Percentiles rank a stretch among this genome's conserved stretches.
Evolutionary conservation across 2,113 vertebrate genomes (phyloP).

Genomic region (Lanius ludovicianus): DNA sequence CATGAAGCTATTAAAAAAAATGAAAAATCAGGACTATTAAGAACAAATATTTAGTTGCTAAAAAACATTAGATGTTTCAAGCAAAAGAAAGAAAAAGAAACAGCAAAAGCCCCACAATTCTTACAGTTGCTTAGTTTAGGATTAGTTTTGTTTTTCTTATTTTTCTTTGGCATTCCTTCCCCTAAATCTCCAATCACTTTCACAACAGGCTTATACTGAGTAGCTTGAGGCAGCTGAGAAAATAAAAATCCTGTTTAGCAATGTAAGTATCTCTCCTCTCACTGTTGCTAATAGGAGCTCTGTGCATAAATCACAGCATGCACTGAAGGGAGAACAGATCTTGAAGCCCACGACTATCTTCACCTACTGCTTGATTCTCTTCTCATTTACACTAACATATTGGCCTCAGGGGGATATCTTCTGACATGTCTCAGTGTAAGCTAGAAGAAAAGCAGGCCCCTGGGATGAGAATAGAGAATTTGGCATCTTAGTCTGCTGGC

Average conservation of each 20-base stretch:
- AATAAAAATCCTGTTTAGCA: slow-evolving; percentile 36
- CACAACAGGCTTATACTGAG: slow-evolving; percentile 31
- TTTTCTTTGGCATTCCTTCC: slow-evolving; percentile 1
- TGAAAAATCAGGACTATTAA: not conserved
- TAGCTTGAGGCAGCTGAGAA: slow-evolving; percentile 42
- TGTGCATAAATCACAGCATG: slow-evolving; percentile 31
- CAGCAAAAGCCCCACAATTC: not conserved
- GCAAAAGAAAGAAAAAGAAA: not conserved
- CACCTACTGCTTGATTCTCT: not conserved
- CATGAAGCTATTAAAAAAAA: not conserved
- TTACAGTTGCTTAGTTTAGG: not conserved
- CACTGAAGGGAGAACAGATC: not conserved
- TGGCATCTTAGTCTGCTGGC: not conserved
- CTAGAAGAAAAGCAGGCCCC: not conserved
- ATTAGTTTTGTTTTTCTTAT: slow-evolving; percentile 18
- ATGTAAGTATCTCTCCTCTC: slow-evolving; percentile 12
- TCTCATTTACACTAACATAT: not conserved
- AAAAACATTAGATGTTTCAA: not conserved
- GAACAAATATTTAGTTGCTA: not conserved
- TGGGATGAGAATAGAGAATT: not conserved
- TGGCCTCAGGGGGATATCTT: not conserved
- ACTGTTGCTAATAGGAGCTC: slow-evolving; percentile 14
- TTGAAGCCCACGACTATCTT: not conserved
- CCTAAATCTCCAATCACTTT: slow-evolving; percentile 42
- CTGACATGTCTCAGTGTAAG: not conserved